Conservation (phyloP, 2,888 invertebrate genomes). For the Anaspis maculata region DNA sequence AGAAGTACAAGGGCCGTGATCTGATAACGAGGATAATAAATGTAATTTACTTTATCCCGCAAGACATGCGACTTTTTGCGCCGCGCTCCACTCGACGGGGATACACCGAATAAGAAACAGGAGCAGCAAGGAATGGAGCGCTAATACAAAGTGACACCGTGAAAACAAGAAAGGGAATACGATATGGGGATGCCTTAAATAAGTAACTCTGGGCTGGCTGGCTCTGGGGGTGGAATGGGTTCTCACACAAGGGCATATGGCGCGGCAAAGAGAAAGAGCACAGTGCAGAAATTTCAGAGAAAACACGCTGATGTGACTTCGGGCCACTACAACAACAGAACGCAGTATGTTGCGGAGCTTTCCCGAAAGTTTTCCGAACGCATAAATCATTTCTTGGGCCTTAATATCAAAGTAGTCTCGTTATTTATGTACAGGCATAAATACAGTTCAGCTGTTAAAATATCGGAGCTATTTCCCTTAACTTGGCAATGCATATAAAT, state of each 20-base stretch:
- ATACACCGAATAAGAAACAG: background rate
- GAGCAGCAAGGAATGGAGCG: conserved; percentile 1
- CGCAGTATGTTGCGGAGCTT: no score
- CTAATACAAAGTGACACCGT: conserved; percentile 2
- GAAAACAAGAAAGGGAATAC: conserved; percentile 1
- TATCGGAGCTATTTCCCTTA: conserved; percentile 18
- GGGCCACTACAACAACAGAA: no score
- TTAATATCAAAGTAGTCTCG: conserved; percentile 28
- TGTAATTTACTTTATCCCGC: conserved; percentile 10
- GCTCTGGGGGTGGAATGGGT: no score
- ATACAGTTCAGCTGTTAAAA: conserved; percentile 27
- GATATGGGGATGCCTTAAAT: background rate
- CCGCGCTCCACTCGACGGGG: background rate
- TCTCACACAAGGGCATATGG: no score
- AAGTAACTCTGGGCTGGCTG: no score
- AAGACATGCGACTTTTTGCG: conserved; percentile 6
- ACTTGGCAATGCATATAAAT: conserved; percentile 14
- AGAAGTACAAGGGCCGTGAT: conserved; percentile 1
- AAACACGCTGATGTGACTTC: conserved; percentile 7
- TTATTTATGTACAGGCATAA: conserved; percentile 30
- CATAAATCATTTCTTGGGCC: conserved; percentile 25
- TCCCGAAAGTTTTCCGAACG: conserved; percentile 5
- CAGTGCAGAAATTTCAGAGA: no score
- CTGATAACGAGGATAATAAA: conserved; percentile 11
- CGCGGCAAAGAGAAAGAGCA: no score